These are phyloP conservation scores for Ormyrus thymus DNA, from an alignment of 2,888 invertebrate species.

Conservation along the genomic window DNA sequence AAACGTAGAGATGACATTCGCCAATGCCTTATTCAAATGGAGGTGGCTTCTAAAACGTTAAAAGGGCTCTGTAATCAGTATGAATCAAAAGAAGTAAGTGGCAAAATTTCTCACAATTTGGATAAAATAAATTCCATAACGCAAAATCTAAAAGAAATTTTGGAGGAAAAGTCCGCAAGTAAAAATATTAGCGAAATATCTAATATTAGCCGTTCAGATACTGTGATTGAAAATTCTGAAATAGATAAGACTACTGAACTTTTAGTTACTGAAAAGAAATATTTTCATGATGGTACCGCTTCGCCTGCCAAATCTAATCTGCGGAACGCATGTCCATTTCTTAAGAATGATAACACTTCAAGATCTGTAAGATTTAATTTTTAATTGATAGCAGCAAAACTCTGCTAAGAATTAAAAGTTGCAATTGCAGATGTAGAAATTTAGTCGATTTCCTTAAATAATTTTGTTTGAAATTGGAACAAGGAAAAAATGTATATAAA, in stretches of 20 bases:
- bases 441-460: background rate
- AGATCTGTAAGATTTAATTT: slow-evolving; percentile 69
- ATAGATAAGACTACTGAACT: slow-evolving; percentile 38
- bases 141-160: slow-evolving; percentile 60
- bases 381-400: slow-evolving; percentile 41
- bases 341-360: slow-evolving; percentile 58
- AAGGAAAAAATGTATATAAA: too few species aligned
- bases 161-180: slow-evolving; percentile 54
- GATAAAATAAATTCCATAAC: slow-evolving; percentile 65
- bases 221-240: slow-evolving; percentile 62
- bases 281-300: slow-evolving; percentile 48
- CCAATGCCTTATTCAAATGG: slow-evolving; percentile 69
- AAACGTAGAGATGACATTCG: slow-evolving; percentile 66
- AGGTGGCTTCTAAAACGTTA: slow-evolving; percentile 67
- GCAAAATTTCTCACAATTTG: slow-evolving; percentile 63
- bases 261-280: slow-evolving; percentile 46
- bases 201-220: slow-evolving; percentile 54
- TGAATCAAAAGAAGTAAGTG: slow-evolving; percentile 62
- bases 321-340: slow-evolving; percentile 57
- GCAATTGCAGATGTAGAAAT: slow-evolving; percentile 42
- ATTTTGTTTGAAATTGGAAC: too few species aligned
- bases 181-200: slow-evolving; percentile 21
- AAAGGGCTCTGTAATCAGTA: slow-evolving; percentile 65
- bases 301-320: slow-evolving; percentile 62
- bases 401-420: slow-evolving; percentile 9